These are phyloP conservation scores for Trachelus tabidus DNA, from an alignment of 2,888 invertebrate genomes.

Conservation along the genomic window DNA sequence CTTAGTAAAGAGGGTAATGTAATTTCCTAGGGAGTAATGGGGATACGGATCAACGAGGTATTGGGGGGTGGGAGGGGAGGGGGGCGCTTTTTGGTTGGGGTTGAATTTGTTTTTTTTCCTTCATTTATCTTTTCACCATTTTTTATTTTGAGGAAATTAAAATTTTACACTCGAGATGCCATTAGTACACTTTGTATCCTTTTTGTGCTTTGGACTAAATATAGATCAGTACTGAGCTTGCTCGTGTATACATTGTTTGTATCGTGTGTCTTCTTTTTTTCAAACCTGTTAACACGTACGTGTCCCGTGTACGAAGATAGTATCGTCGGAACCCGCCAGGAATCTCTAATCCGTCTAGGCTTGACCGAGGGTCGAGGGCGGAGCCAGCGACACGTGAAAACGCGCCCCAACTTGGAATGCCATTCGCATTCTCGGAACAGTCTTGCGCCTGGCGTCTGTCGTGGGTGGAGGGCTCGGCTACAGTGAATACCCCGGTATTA, in stretches of 20 bases:
- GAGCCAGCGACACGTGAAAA: background rate
- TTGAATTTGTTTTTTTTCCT: background rate
- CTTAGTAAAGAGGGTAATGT: background rate
- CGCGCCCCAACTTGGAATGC: background rate
- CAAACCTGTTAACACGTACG: background rate
- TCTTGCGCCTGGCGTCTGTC: background rate
- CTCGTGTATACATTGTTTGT: background rate
- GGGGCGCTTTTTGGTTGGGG: background rate
- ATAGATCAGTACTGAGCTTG: background rate
- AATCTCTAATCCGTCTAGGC: background rate
- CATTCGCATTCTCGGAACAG: background rate
- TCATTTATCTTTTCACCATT: background rate
- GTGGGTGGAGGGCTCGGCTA: slow-evolving; percentile 1
- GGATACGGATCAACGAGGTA: background rate
- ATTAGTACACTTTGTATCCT: background rate
- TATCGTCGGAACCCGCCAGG: background rate
- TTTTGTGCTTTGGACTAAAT: background rate
- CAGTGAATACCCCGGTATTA: background rate
- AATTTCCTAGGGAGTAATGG: background rate
- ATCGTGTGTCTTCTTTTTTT: background rate
- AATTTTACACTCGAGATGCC: background rate
- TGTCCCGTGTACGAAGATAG: background rate
- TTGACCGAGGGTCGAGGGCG: background rate
- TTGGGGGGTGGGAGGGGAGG: too few relatives aligned
- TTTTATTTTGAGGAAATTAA: background rate